phyloP scores from a whole-genome alignment of 2,113 vertebrate genomes.

The Rhinoptilus africanus region DNA sequence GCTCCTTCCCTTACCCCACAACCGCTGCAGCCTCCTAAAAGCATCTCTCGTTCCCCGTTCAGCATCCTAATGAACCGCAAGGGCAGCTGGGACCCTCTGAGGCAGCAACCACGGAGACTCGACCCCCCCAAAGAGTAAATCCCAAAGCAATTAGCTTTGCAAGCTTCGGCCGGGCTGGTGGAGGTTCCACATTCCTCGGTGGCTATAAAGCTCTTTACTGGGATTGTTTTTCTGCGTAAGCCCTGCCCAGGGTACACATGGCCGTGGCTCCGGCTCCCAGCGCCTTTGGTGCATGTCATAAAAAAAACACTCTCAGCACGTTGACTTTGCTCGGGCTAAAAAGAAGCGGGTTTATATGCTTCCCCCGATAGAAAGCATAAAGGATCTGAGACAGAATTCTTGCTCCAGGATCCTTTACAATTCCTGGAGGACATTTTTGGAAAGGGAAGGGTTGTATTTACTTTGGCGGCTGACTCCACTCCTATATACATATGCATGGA shows the following conservation, averaged over 20 bases:
- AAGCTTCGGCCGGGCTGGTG: background rate
- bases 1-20: conserved; percentile 37
- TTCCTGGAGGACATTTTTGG: conserved; percentile 66
- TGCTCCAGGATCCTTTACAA: conserved; percentile 60
- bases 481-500: conserved; percentile 40
- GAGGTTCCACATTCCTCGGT: conserved; percentile 54
- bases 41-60: conserved; percentile 36
- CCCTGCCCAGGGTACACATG: conserved; percentile 22
- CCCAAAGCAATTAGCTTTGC: conserved; percentile 58
- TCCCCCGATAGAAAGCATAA: background rate
- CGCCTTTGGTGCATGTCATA: background rate
- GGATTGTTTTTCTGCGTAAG: conserved; percentile 35
- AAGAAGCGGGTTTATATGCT: background rate
- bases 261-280: conserved; percentile 2
- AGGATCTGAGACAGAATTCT: conserved; percentile 37
- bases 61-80: conserved; percentile 58
- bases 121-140: conserved; percentile 45
- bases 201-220: conserved; percentile 59
- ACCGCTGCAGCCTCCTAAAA: conserved; percentile 32
- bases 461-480: conserved; percentile 43
- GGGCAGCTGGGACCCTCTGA: conserved; percentile 45
- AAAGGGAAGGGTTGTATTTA: conserved; percentile 66
- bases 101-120: conserved; percentile 30
- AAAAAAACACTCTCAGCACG: background rate
- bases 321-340: background rate